These are phyloP conservation scores for Hypsopygia costalis DNA, from an alignment of 2,888 invertebrate species.

Conservation along the genomic window DNA sequence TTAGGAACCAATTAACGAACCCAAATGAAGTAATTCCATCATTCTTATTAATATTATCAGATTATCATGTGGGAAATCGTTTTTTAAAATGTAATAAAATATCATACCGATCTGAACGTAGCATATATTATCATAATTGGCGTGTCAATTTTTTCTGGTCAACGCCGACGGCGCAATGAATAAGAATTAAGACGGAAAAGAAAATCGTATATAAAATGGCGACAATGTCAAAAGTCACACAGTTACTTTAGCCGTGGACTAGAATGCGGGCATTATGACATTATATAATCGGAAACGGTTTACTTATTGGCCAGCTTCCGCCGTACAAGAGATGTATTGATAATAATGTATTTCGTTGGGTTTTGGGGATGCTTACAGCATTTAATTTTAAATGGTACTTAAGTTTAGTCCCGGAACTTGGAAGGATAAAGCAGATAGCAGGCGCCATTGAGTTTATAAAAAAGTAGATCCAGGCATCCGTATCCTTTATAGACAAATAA, in stretches of 20 bases:
- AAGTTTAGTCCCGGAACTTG: too few relatives aligned
- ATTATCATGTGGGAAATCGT: slow-evolving; percentile 2
- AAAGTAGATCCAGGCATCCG: too few relatives aligned
- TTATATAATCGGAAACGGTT: slow-evolving; percentile 36
- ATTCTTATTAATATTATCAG: slow-evolving; percentile 1
- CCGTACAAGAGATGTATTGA: slow-evolving; percentile 7
- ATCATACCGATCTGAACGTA: slow-evolving; percentile 12
- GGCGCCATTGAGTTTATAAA: too few relatives aligned
- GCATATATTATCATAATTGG: slow-evolving; percentile 28
- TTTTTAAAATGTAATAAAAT: slow-evolving; percentile 3
- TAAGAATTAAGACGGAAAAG: slow-evolving; percentile 42
- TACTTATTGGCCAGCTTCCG: slow-evolving; percentile 14
- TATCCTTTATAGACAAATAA: too few relatives aligned
- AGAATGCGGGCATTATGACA: slow-evolving; percentile 28
- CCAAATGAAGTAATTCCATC: too few relatives aligned
- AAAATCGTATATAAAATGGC: slow-evolving; percentile 38
- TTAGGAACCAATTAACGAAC: too few relatives aligned
- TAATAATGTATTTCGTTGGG: too few relatives aligned
- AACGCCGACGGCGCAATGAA: slow-evolving; percentile 28
- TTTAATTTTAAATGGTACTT: too few relatives aligned
- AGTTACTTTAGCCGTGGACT: slow-evolving; percentile 36
- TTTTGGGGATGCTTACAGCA: too few relatives aligned
- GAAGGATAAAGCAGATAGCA: too few relatives aligned
- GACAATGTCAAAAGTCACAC: slow-evolving; percentile 70
- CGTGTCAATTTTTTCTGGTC: slow-evolving; percentile 23